Conservation (phyloP, 2,888 invertebrate species). For the Therioaphis trifolii region DNA sequence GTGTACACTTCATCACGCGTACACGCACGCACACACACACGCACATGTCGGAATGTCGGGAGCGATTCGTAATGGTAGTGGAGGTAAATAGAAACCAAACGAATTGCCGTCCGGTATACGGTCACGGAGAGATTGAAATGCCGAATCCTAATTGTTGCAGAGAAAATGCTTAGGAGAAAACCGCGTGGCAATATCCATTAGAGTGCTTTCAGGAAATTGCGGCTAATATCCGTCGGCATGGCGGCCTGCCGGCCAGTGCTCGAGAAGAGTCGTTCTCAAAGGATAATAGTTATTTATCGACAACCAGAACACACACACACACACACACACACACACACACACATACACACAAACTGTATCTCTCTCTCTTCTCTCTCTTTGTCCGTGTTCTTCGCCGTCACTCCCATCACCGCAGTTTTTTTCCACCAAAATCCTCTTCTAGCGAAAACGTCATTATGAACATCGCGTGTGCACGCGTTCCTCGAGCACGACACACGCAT, state of each 20-base stretch:
- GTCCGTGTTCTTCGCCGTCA: not conserved
- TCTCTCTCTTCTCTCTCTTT: no score
- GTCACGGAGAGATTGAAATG: constrained; percentile 36
- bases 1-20: no score
- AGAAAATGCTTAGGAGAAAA: constrained; percentile 22
- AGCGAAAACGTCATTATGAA: not conserved
- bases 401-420: not conserved
- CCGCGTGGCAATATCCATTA: constrained; percentile 53
- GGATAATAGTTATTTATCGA: constrained; percentile 60
- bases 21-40: no score
- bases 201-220: constrained; percentile 51
- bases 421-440: not conserved
- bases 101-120: constrained; percentile 14
- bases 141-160: constrained; percentile 44
- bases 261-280: constrained; percentile 35
- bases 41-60: no score
- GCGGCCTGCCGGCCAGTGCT: not conserved
- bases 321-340: no score
- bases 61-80: no score
- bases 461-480: not conserved
- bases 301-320: not conserved
- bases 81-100: constrained; percentile 25
- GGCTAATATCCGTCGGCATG: constrained; percentile 48
- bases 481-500: not conserved
- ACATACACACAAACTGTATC: no score